Base-by-base conservation (phyloP, 2,113 vertebrate species). In the Poecilia latipinna region DNA sequence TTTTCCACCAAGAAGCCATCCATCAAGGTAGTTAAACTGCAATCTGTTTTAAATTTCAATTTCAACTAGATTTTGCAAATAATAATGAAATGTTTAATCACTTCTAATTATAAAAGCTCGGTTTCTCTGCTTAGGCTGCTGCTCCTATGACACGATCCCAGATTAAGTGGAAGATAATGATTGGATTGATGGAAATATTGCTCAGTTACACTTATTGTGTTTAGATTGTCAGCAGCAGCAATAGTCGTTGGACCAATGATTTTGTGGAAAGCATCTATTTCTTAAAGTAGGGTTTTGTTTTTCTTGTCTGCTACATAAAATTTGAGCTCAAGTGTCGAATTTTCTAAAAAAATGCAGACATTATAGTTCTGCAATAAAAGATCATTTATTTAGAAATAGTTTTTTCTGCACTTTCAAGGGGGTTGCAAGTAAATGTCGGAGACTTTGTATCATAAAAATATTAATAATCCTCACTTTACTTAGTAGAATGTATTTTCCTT, bases 1-100 rank as follows among this genome's bases (percentile, higher is more conserved):
- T 94, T 94, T 89, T 93, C 94, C 71, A 93, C 89, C 83, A 94
- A 93, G 90, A 94, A 93, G 86, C 94, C 94, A 70, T 93, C 93
- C 35, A 84, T 94, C 24, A 95, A 94, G 93, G 94, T 95, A 90
- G 90, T 76, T 85, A 75, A 68, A 31, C n/a, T 65, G 62, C 74
- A 74, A 2, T 65, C 48, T 32, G 26, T 31, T 77, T 61, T 63
- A 68, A 11, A 67, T 70, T 74, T 24, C 33, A 28, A 28, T 12
- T 42, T 28, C 13, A 24, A 32, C 29, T 33, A 15, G 67, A 39
- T 44, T 79, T 6, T 75, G 8, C 8, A 11, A 37, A 37, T 37
- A 37, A 37, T 8, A 37, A 37, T 37, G 32, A 69, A 17, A 74
- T 42, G 22, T 24, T 24, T n/a, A 1, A 54, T 10, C 51, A n/a